Evolutionary conservation across 2,797 vertebrate species (phyloP).

Genomic region (Pitangus sulphuratus): DNA sequence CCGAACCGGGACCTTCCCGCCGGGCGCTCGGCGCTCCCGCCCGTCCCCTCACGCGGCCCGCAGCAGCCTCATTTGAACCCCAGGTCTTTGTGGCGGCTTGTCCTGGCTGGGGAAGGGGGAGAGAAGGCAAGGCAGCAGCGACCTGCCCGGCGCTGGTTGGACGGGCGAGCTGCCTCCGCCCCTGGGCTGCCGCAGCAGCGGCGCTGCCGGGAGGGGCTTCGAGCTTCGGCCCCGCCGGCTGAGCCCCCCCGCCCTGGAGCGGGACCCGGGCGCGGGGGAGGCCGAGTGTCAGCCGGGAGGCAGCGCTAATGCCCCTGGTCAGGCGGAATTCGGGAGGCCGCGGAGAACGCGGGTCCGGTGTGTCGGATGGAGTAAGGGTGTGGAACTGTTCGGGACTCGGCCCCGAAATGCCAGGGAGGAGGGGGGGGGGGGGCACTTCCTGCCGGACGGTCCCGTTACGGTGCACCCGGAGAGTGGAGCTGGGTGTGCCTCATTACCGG

Average conservation of each 20-base stretch:
- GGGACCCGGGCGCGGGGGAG: neutral
- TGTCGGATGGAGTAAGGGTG: no score
- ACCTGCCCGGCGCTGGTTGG: neutral
- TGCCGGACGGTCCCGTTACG: neutral
- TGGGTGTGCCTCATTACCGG: neutral
- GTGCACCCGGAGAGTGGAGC: neutral
- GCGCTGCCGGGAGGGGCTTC: neutral
- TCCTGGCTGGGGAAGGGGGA: neutral
- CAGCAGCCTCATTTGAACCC: neutral
- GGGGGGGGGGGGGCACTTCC: neutral
- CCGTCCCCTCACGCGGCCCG: neutral
- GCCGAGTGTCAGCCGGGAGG: rapidly evolving
- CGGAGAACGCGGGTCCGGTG: neutral
- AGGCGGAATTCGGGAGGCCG: neutral
- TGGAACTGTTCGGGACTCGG: neutral
- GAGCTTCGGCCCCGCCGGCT: neutral
- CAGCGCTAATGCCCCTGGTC: rapidly evolving
- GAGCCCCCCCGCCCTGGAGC: neutral
- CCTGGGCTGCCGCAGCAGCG: neutral
- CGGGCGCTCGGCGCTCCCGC: neutral
- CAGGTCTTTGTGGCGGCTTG: neutral
- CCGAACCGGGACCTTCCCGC: neutral
- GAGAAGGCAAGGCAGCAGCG: neutral
- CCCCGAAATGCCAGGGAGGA: neutral
- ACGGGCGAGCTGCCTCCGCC: neutral